Evolutionary conservation across 2,113 vertebrate species (phyloP), one percentile per base, ranked within the genome.

Genomic region (Lathamus discolor): DNA sequence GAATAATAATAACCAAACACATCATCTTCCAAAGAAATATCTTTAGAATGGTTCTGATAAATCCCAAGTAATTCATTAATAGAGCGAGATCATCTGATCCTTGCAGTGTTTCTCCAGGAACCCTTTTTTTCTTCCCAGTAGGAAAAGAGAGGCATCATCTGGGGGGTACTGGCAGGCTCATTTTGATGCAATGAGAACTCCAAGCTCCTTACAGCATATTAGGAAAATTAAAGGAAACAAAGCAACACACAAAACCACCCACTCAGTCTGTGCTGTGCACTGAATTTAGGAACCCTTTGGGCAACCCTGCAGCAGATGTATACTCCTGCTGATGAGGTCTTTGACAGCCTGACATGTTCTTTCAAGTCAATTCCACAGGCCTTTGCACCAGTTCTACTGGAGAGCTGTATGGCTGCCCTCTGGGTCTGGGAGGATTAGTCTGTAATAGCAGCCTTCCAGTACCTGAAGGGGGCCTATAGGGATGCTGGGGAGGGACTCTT

Each of bases 171-270:
- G 64, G 79, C 48, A 84, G 66, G 61, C 78, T 96, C 68, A 94
- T 93, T 95, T 67, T 63, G 72, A 92, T 93, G 64, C 79, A 77
- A 62, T 51, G 39, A 93, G 84, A 90, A 72, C 76, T 95, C 83
- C 72, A 78, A 94, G 37, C 76, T 92, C 76, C 83, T 95, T 88
- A 77, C 37, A 87, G 84, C 68, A n/a, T 92, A 82, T 95, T 91
- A 94, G 63, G 86, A 93, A 95, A 96, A 96, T 85, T 91, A 88
- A 88, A 95, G 78, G 73, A 94, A 92, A 86, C 69, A 93, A 97
- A 92, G 49, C 19, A 95, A 76, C 61, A 72, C 95, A 90, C 63
- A 67, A 88, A 95, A 67, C 86, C 93, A 95, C 93, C 92, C 64
- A 83, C 83, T 95, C 88, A 46, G 74, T 55, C 74, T 94, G 66